These are phyloP conservation scores for Therioaphis trifolii DNA, from an alignment of 2,888 invertebrate species.

Conservation along the genomic window DNA sequence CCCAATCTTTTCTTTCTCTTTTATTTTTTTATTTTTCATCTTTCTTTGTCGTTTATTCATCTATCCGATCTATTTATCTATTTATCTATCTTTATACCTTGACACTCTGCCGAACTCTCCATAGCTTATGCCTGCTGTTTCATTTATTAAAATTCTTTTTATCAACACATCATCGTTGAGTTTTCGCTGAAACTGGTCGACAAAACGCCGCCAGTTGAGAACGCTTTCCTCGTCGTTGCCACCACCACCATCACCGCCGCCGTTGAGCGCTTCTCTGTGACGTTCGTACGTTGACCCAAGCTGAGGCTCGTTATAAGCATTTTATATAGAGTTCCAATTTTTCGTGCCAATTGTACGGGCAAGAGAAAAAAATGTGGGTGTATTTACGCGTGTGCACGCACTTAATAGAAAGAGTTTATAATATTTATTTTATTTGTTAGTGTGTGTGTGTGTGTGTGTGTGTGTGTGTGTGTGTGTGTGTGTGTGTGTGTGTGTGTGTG, in stretches of 20 bases:
- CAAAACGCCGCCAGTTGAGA: background rate
- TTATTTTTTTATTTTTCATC: background rate
- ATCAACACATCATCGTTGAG: background rate
- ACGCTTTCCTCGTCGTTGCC: constrained; percentile 23
- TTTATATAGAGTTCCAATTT: constrained; percentile 25
- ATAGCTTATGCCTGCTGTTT: no score
- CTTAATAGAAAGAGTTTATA: no score
- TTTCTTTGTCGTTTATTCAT: constrained; percentile 29
- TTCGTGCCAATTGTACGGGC: constrained; percentile 40
- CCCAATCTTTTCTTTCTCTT: constrained; percentile 32
- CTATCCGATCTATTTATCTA: constrained; percentile 52
- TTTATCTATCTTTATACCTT: constrained; percentile 44
- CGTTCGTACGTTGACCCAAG: constrained; percentile 45
- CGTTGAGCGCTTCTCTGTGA: background rate
- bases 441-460: no score
- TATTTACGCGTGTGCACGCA: no score
- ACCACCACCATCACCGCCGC: background rate
- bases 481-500: no score
- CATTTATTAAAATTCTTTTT: no score
- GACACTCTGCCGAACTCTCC: no score
- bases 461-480: no score
- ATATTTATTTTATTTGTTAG: no score
- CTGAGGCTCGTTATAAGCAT: constrained; percentile 16
- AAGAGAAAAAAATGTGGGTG: background rate
- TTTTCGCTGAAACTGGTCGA: background rate